phyloP scores from a whole-genome alignment of 1,140 invertebrate genomes.

The Araneus ventricosus region DNA sequence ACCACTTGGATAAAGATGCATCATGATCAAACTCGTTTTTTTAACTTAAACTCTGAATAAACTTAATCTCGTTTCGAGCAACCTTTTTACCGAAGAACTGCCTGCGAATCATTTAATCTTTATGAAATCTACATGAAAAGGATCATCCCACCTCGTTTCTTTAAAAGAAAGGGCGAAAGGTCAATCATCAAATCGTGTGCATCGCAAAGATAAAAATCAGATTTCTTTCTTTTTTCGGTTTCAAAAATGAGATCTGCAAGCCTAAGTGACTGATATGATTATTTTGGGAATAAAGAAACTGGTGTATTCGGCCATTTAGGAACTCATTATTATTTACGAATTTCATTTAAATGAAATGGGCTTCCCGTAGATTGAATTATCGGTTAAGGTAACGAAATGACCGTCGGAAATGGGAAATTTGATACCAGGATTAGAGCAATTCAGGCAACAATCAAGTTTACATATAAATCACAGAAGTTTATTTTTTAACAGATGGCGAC shows the following conservation, averaged over 20 bases:
- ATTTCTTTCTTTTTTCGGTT: slow-evolving; percentile 20
- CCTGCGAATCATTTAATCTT: slow-evolving; percentile 5
- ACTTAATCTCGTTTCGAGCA: not conserved
- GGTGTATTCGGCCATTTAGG: not conserved
- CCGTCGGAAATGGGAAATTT: not conserved
- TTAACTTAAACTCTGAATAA: not conserved
- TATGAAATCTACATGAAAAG: slow-evolving; percentile 44
- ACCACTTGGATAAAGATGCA: not conserved
- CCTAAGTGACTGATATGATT: not conserved
- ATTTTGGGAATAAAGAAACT: not conserved
- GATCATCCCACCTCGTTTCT: slow-evolving; percentile 16
- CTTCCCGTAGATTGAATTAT: not conserved
- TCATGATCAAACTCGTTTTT: not conserved
- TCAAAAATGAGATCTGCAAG: slow-evolving; percentile 30
- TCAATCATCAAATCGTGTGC: slow-evolving; percentile 30
- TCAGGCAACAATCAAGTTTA: too few relatives aligned
- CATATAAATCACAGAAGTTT: too few relatives aligned
- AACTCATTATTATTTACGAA: not conserved
- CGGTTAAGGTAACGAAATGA: not conserved
- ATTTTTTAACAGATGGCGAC: too few relatives aligned
- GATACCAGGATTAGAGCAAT: not conserved
- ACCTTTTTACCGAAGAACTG: not conserved
- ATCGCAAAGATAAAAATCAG: slow-evolving; percentile 12
- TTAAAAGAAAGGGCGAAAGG: not conserved
- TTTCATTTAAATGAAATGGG: not conserved